Conservation (phyloP, 2,888 invertebrate genomes). For the Cinara cedri region DNA sequence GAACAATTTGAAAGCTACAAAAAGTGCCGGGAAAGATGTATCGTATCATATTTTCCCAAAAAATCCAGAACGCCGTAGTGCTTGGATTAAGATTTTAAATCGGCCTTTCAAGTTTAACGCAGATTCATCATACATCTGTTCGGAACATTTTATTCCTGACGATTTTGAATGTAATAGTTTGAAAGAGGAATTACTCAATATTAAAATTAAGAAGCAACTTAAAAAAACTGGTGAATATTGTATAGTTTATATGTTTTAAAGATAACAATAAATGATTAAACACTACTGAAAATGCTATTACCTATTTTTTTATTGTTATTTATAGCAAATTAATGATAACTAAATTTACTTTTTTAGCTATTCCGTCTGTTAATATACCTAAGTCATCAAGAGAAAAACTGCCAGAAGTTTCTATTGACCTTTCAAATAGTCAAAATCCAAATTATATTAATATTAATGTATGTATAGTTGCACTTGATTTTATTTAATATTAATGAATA, state of each 20-base stretch:
- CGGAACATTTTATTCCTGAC: constrained; percentile 38
- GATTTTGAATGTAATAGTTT: constrained; percentile 50
- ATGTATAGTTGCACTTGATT: neutral
- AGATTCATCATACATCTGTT: constrained; percentile 45
- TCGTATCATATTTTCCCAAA: constrained; percentile 53
- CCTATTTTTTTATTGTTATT: neutral
- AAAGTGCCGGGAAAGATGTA: constrained; percentile 43
- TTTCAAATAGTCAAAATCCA: neutral
- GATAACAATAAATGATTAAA: too few relatives aligned
- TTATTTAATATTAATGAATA: neutral
- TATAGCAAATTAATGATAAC: neutral
- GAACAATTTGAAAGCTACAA: constrained; percentile 45
- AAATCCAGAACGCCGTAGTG: constrained; percentile 43
- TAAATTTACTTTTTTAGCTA: constrained; percentile 3
- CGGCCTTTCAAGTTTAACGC: constrained; percentile 39
- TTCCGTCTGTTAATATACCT: constrained; percentile 36
- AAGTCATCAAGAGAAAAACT: neutral
- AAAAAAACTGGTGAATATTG: constrained; percentile 52
- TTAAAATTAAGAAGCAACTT: constrained; percentile 52
- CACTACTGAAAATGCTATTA: neutral
- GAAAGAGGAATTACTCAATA: constrained; percentile 51
- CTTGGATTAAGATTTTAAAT: constrained; percentile 42
- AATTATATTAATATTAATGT: neutral
- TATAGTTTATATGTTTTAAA: neutral
- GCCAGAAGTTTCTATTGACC: neutral